A percentile compares a stretch with the other conserved stretches of the same genome.
Conservation (phyloP, 2,797 vertebrate genomes). For the Glossophaga mutica region DNA sequence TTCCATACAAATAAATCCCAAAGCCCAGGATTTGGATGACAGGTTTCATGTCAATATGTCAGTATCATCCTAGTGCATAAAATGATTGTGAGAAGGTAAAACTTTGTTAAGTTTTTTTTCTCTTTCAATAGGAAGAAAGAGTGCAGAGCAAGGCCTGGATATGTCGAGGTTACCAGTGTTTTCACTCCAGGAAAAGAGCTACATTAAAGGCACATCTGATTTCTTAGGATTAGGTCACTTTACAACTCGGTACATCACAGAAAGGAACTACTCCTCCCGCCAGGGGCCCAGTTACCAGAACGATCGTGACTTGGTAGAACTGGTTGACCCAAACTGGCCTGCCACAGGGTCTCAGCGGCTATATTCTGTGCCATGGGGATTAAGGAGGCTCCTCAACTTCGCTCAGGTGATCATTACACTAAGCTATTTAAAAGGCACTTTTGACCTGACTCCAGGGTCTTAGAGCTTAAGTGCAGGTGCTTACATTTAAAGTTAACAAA, state of each 20-base stretch:
- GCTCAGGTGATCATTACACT: conserved; percentile 86
- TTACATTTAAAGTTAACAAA: neutral
- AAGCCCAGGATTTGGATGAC: neutral
- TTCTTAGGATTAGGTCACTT: conserved; percentile 95
- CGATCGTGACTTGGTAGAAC: conserved; percentile 89
- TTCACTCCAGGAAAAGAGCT: conserved; percentile 92
- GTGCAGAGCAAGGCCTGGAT: conserved; percentile 88
- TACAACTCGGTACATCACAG: conserved; percentile 91
- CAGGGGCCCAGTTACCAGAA: conserved; percentile 88
- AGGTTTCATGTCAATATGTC: neutral
- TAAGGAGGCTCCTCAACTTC: conserved; percentile 93
- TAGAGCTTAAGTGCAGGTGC: neutral
- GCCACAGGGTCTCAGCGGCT: conserved; percentile 92
- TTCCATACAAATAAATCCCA: neutral
- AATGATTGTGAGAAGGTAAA: neutral
- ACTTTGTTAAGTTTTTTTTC: neutral
- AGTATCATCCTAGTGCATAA: neutral
- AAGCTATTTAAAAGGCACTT: neutral
- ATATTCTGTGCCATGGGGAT: conserved; percentile 93
- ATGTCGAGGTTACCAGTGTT: conserved; percentile 90
- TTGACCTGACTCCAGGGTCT: neutral
- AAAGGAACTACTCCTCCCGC: conserved; percentile 84
- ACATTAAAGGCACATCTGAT: conserved; percentile 93
- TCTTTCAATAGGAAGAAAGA: conserved; percentile 88
- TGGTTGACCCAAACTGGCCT: conserved; percentile 93